Evolutionary conservation across 2,888 invertebrate species (phyloP), one percentile per base, ranked within the genome.

Genomic region (Aphidoletes aphidimyza): DNA sequence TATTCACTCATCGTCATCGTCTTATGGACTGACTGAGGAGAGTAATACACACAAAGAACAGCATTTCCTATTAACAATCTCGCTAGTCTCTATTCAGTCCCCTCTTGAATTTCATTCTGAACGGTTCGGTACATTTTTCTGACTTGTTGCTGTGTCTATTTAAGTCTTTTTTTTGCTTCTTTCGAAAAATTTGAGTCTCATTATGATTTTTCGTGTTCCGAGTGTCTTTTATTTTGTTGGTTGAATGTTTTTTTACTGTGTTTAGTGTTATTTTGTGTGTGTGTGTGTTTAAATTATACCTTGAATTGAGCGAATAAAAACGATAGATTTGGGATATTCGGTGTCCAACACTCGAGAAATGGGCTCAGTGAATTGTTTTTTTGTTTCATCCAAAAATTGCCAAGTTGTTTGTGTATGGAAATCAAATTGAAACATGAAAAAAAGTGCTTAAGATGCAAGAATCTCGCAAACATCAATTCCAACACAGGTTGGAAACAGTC

Each of bases 91-190:
- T 81, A 81, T 81, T 84, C 83, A 85, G 85, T 85, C 85, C 85
- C 85, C 85, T 85, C 85, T 85, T 85, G 85, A 85, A 83, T 59
- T 85, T 85, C 85, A 85, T 37, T 84, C 84, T 84, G 85, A 85
- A 85, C 85, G 84, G 85, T 84, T 85, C 84, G 83, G 69, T 69
- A 69, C 69, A 69, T 69, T 69, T n/a, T 42, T 30, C 69, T 30
- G 26, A 69, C 30, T 30, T 69, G 69, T 69, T 69, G 69, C 69
- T 30, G n/a, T n/a, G n/a, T n/a, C n/a, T n/a, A n/a, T n/a, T n/a
- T n/a, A n/a, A n/a, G n/a, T n/a, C n/a, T n/a, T n/a, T n/a, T n/a
- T n/a, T n/a, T n/a, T n/a, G n/a, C n/a, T n/a, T n/a, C n/a, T n/a
- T n/a, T n/a, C 47, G 81, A 39, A 69, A n/a, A n/a, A n/a, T n/a